A percentile compares a stretch with the other conserved stretches of the same genome.
Conservation (phyloP, 2,888 invertebrate species). For the Galerucella nymphaeae region DNA sequence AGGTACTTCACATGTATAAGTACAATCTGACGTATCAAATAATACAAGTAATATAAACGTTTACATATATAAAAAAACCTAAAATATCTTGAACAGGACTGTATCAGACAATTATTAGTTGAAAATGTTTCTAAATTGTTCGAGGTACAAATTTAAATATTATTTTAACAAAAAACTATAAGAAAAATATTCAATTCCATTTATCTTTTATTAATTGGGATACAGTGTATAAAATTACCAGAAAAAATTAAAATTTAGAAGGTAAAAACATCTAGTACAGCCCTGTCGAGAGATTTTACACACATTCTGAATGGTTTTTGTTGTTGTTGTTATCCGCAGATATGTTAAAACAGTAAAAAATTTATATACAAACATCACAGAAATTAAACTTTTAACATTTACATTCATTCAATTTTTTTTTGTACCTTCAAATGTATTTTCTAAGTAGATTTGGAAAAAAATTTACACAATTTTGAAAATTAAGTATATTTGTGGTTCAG, state of each 20-base stretch:
- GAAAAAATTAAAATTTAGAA: no score
- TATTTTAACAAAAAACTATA: no score
- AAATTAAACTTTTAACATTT: slow-evolving; percentile 43
- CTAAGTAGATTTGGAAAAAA: neutral
- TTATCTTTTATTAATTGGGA: no score
- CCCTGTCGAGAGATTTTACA: neutral
- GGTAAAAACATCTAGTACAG: neutral
- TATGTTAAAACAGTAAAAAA: slow-evolving; percentile 52
- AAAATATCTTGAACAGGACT: slow-evolving; percentile 4
- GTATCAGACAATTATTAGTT: neutral
- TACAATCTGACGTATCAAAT: slow-evolving; percentile 24
- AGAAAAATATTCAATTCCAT: no score
- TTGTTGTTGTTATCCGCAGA: slow-evolving; percentile 43
- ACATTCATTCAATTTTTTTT: slow-evolving; percentile 1
- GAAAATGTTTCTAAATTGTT: neutral
- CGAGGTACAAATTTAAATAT: no score
- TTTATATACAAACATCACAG: slow-evolving; percentile 55
- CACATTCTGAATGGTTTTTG: slow-evolving; percentile 23
- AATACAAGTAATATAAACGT: slow-evolving; percentile 45
- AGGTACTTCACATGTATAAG: slow-evolving; percentile 36
- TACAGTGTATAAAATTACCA: no score
- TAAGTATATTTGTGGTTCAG: no score
- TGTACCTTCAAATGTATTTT: slow-evolving; percentile 14
- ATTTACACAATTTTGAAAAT: neutral
- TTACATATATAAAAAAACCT: slow-evolving; percentile 53